Evolutionary conservation across 2,797 vertebrate genomes (phyloP).

Genomic region (Etheostoma nigrum): DNA sequence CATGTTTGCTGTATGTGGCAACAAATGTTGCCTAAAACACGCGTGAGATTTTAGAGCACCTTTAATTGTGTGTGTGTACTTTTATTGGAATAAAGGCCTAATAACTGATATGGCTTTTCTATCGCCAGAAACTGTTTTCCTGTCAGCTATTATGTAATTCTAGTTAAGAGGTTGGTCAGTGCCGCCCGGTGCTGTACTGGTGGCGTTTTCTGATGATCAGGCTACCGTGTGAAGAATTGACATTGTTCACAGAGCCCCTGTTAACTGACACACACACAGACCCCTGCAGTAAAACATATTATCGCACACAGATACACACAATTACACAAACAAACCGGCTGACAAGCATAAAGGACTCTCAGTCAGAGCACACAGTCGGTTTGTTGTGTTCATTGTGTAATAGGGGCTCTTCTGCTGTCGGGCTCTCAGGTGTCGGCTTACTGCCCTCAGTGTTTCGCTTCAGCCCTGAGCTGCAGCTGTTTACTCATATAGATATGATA

Average conservation of each 20-base stretch:
- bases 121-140: constrained; percentile 2
- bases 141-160: constrained; percentile 20
- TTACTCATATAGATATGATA: constrained; percentile 1
- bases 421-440: constrained; percentile 58
- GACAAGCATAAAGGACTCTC: constrained; percentile 32
- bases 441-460: constrained; percentile 29
- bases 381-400: constrained; percentile 56
- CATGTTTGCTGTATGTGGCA: too few species aligned
- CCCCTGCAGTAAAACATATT: constrained; percentile 30
- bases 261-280: constrained; percentile 15
- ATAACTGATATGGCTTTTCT: not conserved
- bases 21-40: too few species aligned
- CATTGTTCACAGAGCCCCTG: constrained; percentile 11
- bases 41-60: too few species aligned
- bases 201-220: constrained; percentile 48
- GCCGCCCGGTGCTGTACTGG: constrained; percentile 38
- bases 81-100: not conserved
- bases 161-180: constrained; percentile 8
- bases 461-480: constrained; percentile 29
- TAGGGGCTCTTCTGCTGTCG: constrained; percentile 16
- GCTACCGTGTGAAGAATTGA: constrained; percentile 40
- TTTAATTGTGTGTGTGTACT: too few species aligned
- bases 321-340: constrained; percentile 25
- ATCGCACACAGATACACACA: constrained; percentile 21
- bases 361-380: constrained; percentile 39